Evolutionary conservation across 2,888 invertebrate species (phyloP).

Genomic region (Nephrotoma guestfalica): DNA sequence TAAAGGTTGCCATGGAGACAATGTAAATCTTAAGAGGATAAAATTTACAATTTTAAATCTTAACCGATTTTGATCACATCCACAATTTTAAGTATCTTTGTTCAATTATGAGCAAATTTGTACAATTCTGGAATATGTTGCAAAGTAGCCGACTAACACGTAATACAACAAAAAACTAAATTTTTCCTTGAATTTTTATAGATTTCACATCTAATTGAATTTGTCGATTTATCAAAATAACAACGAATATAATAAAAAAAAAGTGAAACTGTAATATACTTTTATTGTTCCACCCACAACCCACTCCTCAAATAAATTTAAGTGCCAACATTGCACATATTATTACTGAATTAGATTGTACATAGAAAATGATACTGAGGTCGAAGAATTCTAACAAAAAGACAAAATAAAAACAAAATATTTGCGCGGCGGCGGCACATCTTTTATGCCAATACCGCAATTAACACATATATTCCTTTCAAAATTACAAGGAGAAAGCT

Average conservation of each 20-base stretch:
- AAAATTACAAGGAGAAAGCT: not conserved
- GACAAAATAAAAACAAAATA: not conserved
- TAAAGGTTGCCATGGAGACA: too few relatives aligned
- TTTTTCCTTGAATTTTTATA: not conserved
- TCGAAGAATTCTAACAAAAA: not conserved
- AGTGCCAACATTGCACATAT: not conserved
- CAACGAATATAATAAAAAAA: not conserved
- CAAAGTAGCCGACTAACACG: too few relatives aligned
- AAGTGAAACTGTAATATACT: not conserved
- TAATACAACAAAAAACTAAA: not conserved
- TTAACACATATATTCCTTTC: not conserved
- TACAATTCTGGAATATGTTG: too few relatives aligned
- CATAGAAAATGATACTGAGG: not conserved
- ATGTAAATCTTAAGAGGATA: too few relatives aligned
- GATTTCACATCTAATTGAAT: not conserved
- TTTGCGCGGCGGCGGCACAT: not conserved
- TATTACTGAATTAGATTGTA: not conserved
- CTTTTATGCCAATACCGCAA: not conserved
- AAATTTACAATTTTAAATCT: too few relatives aligned
- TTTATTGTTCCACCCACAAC: not conserved
- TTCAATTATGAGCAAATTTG: too few relatives aligned
- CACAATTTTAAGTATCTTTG: too few relatives aligned
- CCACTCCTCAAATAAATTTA: not conserved
- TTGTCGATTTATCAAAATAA: not conserved
- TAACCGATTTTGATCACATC: too few relatives aligned